Evolutionary conservation across 64 coral and sea anemone species (phyloP).

Genomic region (Stichodactyla helianthus): DNA sequence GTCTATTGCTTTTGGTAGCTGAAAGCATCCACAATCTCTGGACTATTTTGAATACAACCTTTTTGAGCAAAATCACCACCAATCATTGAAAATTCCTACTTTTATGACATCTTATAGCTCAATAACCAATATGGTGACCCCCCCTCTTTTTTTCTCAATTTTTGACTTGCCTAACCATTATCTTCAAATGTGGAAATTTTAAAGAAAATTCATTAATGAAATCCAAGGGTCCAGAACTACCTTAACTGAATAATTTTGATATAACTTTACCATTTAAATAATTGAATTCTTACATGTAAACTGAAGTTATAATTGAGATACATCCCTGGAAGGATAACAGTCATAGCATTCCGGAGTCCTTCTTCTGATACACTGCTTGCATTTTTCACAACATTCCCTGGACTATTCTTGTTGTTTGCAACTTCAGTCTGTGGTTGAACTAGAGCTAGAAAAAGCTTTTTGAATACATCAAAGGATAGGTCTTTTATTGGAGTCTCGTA

Average conservation of each 20-base stretch:
- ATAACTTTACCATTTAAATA: background rate
- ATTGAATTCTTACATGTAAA: background rate
- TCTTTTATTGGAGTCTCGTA: background rate
- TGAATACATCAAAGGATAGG: background rate
- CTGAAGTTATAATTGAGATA: background rate
- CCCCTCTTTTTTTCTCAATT: too few relatives aligned
- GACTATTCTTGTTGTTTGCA: background rate
- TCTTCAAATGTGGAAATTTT: too few relatives aligned
- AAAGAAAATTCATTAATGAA: background rate
- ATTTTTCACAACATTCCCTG: background rate
- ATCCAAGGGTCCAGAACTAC: too few relatives aligned
- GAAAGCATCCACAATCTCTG: too few relatives aligned
- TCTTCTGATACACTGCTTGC: background rate
- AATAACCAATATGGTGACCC: too few relatives aligned
- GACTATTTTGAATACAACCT: too few relatives aligned
- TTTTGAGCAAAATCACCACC: too few relatives aligned
- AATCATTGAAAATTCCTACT: too few relatives aligned
- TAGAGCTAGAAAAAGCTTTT: background rate
- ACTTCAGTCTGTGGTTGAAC: background rate
- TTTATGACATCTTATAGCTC: too few relatives aligned
- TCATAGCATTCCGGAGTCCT: background rate
- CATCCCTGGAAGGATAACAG: background rate
- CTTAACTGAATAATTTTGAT: background rate
- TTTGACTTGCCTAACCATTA: too few relatives aligned
- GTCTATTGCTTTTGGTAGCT: too few relatives aligned